Percentiles rank a stretch among this genome's conserved stretches.
Conservation (phyloP, 2,888 invertebrate species). For the Campopleginae sp. region DNA sequence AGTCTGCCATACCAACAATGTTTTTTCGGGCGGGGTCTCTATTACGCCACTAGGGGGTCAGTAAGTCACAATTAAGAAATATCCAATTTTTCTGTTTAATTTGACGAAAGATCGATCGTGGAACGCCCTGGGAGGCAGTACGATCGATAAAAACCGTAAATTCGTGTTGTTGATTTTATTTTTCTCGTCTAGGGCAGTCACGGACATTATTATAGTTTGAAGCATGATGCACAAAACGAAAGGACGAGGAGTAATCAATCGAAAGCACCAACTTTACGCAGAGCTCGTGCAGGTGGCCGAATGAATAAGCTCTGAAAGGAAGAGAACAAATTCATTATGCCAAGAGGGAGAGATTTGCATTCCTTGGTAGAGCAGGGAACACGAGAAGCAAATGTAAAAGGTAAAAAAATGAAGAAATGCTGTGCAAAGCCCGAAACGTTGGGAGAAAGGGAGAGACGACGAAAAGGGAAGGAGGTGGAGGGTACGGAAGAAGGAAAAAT, state of each 20-base stretch:
- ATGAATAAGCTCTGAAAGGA: slow-evolving; percentile 33
- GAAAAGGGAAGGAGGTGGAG: background rate
- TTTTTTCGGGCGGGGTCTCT: no score
- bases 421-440: slow-evolving; percentile 51
- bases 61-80: no score
- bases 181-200: background rate
- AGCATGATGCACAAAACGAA: slow-evolving; percentile 10
- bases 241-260: slow-evolving; percentile 43
- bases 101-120: no score
- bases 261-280: background rate
- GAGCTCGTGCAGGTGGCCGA: slow-evolving; percentile 21
- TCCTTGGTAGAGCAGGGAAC: slow-evolving; percentile 31
- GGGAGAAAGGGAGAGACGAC: slow-evolving; percentile 38
- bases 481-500: slow-evolving; percentile 39
- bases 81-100: no score
- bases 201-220: background rate
- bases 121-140: no score
- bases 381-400: slow-evolving; percentile 50
- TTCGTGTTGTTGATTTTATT: no score
- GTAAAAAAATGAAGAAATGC: slow-evolving; percentile 37
- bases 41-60: no score
- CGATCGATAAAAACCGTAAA: no score
- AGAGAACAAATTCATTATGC: slow-evolving; percentile 64
- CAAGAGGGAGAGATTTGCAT: slow-evolving; percentile 58
- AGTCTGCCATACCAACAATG: no score